These are phyloP conservation scores for Macrocentrus cingulum DNA, from an alignment of 1,140 invertebrate genomes.

Conservation along the genomic window DNA sequence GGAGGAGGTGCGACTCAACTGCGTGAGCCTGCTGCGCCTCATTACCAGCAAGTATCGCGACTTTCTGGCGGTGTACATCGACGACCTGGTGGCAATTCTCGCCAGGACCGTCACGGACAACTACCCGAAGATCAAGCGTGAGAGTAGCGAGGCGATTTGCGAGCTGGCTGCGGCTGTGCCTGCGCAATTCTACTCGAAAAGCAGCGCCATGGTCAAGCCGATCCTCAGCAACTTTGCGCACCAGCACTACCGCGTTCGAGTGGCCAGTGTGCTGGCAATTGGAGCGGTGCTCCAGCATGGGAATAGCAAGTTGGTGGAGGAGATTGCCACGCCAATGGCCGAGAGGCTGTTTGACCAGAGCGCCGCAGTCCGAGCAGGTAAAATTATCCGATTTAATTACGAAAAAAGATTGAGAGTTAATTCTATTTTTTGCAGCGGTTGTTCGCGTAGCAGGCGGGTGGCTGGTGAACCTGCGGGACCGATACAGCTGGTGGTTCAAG, in stretches of 20 bases:
- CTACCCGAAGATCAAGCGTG: conserved; percentile 77
- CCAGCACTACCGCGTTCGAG: conserved; percentile 78
- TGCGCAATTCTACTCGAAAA: conserved; percentile 73
- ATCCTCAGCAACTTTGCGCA: conserved; percentile 72
- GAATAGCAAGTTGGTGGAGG: conserved; percentile 65
- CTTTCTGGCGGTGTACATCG: conserved; percentile 68
- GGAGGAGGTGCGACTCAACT: conserved; percentile 80
- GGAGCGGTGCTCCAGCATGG: conserved; percentile 64
- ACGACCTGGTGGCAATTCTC: conserved; percentile 76
- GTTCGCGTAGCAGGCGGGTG: conserved; percentile 68
- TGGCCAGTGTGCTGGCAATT: conserved; percentile 72
- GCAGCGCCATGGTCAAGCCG: conserved; percentile 73
- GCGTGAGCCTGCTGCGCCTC: conserved; percentile 66
- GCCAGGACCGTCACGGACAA: conserved; percentile 71
- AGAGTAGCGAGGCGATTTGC: conserved; percentile 72
- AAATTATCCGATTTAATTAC: not conserved
- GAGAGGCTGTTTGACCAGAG: conserved; percentile 76
- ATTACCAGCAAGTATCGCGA: conserved; percentile 70
- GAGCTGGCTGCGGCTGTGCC: conserved; percentile 65
- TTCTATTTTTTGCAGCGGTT: conserved; percentile 56
- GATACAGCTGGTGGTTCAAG: conserved; percentile 78
- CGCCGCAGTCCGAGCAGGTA: conserved; percentile 64
- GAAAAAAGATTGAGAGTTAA: too few species aligned
- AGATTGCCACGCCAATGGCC: conserved; percentile 67
- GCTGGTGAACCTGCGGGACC: conserved; percentile 70